Conservation (phyloP, 2,113 vertebrate genomes). For the Odontophorus gujanensis region DNA sequence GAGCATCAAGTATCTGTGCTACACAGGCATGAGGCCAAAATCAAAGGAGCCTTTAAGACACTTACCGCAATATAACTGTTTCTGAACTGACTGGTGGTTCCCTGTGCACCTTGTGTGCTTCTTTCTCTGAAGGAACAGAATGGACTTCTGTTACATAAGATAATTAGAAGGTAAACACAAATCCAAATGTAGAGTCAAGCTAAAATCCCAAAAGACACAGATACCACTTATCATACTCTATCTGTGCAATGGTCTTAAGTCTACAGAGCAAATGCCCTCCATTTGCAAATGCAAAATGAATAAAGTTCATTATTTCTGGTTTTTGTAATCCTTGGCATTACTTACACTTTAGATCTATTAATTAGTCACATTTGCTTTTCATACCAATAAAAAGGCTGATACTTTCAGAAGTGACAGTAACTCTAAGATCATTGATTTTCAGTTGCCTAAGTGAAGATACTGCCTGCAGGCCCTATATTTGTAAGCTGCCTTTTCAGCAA, state of each 20-base stretch:
- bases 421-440: neutral
- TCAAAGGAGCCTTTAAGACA: neutral
- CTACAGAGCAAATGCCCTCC: neutral
- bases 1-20: neutral
- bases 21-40: neutral
- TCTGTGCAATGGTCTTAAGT: neutral
- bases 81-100: constrained; percentile 32
- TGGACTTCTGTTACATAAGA: constrained; percentile 28
- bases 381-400: neutral
- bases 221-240: neutral
- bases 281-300: neutral
- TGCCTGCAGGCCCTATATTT: neutral
- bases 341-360: neutral
- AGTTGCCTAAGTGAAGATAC: neutral
- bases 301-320: neutral
- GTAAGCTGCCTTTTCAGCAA: neutral
- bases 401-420: neutral
- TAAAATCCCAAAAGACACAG: neutral
- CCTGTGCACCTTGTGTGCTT: constrained; percentile 27
- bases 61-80: constrained; percentile 56
- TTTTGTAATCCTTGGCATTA: constrained; percentile 2
- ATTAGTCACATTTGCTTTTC: neutral
- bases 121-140: constrained; percentile 41
- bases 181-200: neutral
- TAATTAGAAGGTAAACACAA: neutral